Evolutionary conservation across 1,140 invertebrate species (phyloP), one percentile per base, ranked within the genome.

Genomic region (Euura saliciscinereae): DNA sequence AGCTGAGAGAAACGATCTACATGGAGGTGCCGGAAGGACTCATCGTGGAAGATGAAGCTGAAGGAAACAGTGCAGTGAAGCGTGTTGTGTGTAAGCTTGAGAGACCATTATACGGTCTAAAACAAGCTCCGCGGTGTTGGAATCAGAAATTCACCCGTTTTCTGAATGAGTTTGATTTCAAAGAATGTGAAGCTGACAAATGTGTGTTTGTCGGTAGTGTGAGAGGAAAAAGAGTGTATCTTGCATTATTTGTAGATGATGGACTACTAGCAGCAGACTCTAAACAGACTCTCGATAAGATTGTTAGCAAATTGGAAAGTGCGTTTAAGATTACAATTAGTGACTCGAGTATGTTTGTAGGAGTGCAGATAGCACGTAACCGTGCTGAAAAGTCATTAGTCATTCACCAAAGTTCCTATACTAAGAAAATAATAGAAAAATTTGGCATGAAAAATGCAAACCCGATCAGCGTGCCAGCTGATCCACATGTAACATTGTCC

Each of bases 101-200:
- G 46, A 51, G 46, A 51, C 46, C 46, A 51, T 11, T 51, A 51
- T 88, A 88, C 76, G 85, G 82, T 3, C 70, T 88, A 10, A 84
- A 86, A 71, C 85, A 89, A 72, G 78, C 82, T 11, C 80, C 83
- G 42, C 71, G 80, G 46, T 75, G 72, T 6, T 88, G 85, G 85
- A 81, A 86, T 73, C 71, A 79, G 28, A 74, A 66, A 71, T 75
- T 78, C 13, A 72, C 59, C 46, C 42, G 66, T 28, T 45, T 74
- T 2, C 71, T 76, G 2, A 71, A 13, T 5, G 45, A 67, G 10
- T 10, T 66, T n/a, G 28, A 66, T 66, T 66, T 66, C 65, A 43
- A 66, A 66, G 65, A 66, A 43, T 66, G 65, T 43, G 10, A 72
- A 68, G 13, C 66, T 11, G 76, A 78, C 66, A 66, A n/a, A 66